phyloP scores from a whole-genome alignment of 2,888 invertebrate genomes.

The Amiota mariae region DNA sequence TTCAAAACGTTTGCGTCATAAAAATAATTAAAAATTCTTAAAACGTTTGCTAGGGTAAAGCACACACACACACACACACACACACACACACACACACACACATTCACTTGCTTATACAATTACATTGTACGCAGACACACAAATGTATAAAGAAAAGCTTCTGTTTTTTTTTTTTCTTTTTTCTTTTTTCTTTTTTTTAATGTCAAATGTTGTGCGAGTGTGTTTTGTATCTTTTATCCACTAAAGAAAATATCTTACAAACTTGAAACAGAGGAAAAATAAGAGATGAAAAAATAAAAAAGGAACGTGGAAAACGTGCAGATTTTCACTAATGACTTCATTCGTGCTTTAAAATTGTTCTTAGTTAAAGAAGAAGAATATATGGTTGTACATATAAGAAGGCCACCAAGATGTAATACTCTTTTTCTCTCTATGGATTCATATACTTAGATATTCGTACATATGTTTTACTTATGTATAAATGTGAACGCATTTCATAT shows the following conservation, averaged over 20 bases:
- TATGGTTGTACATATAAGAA: too few relatives aligned
- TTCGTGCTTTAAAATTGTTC: slow-evolving; percentile 20
- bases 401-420: too few relatives aligned
- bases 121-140: neutral
- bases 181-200: too few relatives aligned
- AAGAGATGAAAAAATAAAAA: neutral
- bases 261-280: neutral
- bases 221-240: neutral
- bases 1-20: slow-evolving; percentile 4
- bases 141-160: slow-evolving; percentile 14
- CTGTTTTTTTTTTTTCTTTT: too few relatives aligned
- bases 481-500: slow-evolving; percentile 2
- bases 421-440: too few relatives aligned
- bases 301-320: slow-evolving; percentile 40
- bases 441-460: neutral
- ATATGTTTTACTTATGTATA: slow-evolving; percentile 1
- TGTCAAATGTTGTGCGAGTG: slow-evolving; percentile 7
- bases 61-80: neutral
- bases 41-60: slow-evolving; percentile 22
- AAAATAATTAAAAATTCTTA: slow-evolving; percentile 43
- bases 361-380: too few relatives aligned
- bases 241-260: neutral
- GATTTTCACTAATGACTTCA: slow-evolving; percentile 39
- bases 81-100: neutral
- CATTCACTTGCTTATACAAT: too few relatives aligned